Evolutionary conservation across 2,113 vertebrate genomes (phyloP), one percentile per base, ranked within the genome.

Genomic region (Eudyptes chrysolophus): DNA sequence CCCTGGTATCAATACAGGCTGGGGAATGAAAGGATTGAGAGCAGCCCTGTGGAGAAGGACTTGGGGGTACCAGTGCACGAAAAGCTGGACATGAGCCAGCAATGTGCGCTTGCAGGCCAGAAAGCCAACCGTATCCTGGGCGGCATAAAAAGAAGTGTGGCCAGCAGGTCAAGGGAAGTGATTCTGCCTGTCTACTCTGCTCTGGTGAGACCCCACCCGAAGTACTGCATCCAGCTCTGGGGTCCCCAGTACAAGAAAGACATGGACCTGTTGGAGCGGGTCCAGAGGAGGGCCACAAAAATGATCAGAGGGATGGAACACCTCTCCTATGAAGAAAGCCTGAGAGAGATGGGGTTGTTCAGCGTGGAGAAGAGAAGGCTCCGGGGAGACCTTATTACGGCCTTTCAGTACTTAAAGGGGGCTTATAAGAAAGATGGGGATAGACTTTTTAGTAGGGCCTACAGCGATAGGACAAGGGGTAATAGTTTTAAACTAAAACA

Each of bases 21-120:
- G 26, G 11, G 36, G 8, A 3, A 52, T 21, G 22, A 34, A 10
- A 0, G 0, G 16, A 36, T 1, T 19, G 6, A 55, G 30, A 57
- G 10, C 24, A n/a, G 4, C 13, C 20, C 17, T 57, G n/a, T 4
- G 0, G 8, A 64, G 64, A 25, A 52, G 25, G 38, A 6, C 13
- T 6, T 24, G 15, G 8, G 15, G 15, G 9, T 58, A 21, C 5
- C 49, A 9, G 14, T 10, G 55, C 3, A 13, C 18, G 46, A 42
- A 62, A 72, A 54, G 13, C 55, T 69, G 72, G 30, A 38, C 30
- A n/a, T 34, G n/a, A 52, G 19, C 25, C 7, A 4, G 14, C 38
- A 62, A 16, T 11, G 24, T 52, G n/a, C 1, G 4, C 27, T 42
- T 1, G 11, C 30, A 71, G n/a, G 12, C 15, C 57, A 84, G 57